These are phyloP conservation scores for Enteromius paludinosus DNA, from an alignment of 2,797 vertebrate genomes.

Conservation along the genomic window DNA sequence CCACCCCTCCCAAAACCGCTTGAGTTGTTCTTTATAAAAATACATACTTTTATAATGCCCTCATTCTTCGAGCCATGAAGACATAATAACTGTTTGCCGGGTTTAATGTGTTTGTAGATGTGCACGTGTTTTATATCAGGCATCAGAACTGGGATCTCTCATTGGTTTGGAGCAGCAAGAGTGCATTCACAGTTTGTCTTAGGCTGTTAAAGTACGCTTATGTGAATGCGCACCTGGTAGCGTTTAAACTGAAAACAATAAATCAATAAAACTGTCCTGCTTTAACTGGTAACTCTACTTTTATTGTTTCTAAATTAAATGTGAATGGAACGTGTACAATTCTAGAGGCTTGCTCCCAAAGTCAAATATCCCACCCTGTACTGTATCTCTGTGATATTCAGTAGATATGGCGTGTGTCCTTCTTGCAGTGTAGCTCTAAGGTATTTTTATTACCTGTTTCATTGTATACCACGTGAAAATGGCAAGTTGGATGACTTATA, in stretches of 20 bases:
- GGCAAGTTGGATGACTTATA: background rate
- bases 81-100: constrained; percentile 12
- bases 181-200: background rate
- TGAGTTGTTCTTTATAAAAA: constrained; percentile 46
- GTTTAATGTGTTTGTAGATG: constrained; percentile 4
- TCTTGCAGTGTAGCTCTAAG: background rate
- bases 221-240: constrained; percentile 4
- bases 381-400: background rate
- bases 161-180: constrained; percentile 13
- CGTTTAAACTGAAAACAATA: background rate
- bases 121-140: constrained; percentile 17
- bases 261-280: background rate
- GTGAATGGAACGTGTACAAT: background rate
- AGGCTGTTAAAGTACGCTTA: background rate
- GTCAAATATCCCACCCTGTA: background rate
- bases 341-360: background rate
- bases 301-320: background rate
- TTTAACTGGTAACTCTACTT: constrained; percentile 1
- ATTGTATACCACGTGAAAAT: background rate
- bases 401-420: background rate
- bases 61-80: constrained; percentile 25
- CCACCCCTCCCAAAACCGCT: constrained; percentile 12
- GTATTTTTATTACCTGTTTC: background rate
- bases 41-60: constrained; percentile 45
- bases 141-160: background rate